Conservation (phyloP, 2,797 vertebrate genomes). For the Natrix natrix region DNA sequence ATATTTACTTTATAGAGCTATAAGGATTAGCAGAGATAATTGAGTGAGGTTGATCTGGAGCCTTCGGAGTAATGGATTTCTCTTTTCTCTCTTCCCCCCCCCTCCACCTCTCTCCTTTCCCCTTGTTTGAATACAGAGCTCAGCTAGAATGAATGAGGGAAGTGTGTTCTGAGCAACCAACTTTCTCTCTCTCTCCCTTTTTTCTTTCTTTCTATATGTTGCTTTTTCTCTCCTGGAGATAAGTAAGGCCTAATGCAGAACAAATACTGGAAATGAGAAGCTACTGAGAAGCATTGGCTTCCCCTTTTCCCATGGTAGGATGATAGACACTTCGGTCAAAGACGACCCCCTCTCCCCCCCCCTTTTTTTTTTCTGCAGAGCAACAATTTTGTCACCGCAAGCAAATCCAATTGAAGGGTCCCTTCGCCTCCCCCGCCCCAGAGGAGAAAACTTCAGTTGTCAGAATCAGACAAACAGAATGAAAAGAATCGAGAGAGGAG, state of each 20-base stretch:
- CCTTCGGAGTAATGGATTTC: conserved; percentile 84
- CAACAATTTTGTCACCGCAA: conserved; percentile 96
- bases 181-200: conserved; percentile 73
- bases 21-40: conserved; percentile 99
- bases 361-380: conserved; percentile 69
- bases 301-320: conserved; percentile 98
- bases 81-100: conserved; percentile 76
- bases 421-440: conserved; percentile 72
- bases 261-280: conserved; percentile 99
- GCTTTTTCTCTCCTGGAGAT: conserved; percentile 90
- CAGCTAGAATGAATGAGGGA: conserved; percentile 87
- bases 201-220: conserved; percentile 88
- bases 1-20: conserved; percentile 99
- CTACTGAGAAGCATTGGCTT: conserved; percentile 99
- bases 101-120: conserved; percentile 77
- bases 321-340: conserved; percentile 89
- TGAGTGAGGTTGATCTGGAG: conserved; percentile 90
- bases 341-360: conserved; percentile 73
- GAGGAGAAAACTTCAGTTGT: conserved; percentile 85
- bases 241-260: conserved; percentile 99
- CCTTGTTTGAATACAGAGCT: conserved; percentile 96
- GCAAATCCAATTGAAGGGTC: conserved; percentile 97
- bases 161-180: conserved; percentile 96
- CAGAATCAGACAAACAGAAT: conserved; percentile 84
- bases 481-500: conserved; percentile 85